These are phyloP conservation scores for Lepus townsendii DNA, from an alignment of 2,797 vertebrate species.

Conservation along the genomic window DNA sequence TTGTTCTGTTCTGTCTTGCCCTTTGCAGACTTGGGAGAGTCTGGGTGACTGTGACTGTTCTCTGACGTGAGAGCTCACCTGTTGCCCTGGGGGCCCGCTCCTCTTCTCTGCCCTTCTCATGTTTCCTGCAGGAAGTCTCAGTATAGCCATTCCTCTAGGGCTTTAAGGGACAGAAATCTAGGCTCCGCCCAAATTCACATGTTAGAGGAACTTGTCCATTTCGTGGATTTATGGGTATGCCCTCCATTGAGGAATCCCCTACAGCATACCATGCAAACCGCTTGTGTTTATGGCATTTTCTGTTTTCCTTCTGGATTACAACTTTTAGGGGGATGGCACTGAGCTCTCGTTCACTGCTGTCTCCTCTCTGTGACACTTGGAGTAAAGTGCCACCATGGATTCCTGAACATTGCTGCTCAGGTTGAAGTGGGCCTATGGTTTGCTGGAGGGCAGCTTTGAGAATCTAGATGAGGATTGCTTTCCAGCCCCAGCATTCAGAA, in stretches of 20 bases:
- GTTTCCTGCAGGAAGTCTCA: not conserved
- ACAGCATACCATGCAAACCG: not conserved
- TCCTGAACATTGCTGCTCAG: not conserved
- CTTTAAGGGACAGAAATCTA: not conserved
- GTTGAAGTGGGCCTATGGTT: not conserved
- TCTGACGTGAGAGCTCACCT: not conserved
- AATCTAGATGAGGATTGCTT: not conserved
- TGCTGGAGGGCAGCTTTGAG: not conserved
- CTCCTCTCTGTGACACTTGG: not conserved
- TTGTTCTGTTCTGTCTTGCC: not conserved
- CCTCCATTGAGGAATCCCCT: not conserved
- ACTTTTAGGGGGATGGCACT: not conserved
- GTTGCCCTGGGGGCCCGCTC: not conserved
- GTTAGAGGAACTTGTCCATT: not conserved
- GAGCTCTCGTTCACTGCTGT: not conserved
- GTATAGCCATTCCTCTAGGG: not conserved
- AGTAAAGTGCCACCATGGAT: not conserved
- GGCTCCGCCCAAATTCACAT: not conserved
- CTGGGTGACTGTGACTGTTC: not conserved
- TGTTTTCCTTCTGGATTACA: not conserved
- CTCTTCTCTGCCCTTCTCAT: not conserved
- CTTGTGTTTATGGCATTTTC: not conserved
- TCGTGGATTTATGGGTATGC: not conserved
- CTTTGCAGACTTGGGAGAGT: not conserved
- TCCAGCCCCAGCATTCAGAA: slow-evolving; percentile 14